Conservation (phyloP, 2,888 invertebrate species). For the Tineola bisselliella region DNA sequence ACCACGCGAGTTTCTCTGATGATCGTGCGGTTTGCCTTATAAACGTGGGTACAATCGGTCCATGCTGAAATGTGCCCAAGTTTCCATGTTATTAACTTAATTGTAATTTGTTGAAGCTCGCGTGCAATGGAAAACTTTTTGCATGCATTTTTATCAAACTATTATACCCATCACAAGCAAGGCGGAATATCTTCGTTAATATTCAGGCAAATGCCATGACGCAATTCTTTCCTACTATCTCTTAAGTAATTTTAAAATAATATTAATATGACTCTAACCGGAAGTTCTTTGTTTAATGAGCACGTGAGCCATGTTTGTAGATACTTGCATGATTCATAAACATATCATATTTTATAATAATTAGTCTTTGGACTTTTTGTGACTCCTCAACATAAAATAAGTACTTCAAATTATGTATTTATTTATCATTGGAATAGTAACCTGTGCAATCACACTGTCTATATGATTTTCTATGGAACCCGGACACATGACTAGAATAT, state of each 20-base stretch:
- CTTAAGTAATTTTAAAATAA: too few relatives aligned
- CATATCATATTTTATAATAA: background rate
- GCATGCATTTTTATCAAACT: too few relatives aligned
- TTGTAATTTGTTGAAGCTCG: background rate
- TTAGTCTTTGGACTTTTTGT: too few relatives aligned
- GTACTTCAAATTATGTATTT: background rate
- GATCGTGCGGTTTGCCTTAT: conserved; percentile 7
- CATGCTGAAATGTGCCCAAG: background rate
- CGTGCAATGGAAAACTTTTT: background rate
- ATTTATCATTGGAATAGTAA: background rate
- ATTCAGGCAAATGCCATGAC: too few relatives aligned
- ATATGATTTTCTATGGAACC: conserved; percentile 3
- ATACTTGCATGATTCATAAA: background rate
- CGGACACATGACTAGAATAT: conserved; percentile 7
- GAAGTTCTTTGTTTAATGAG: background rate
- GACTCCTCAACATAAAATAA: too few relatives aligned
- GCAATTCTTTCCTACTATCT: too few relatives aligned
- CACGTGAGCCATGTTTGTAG: too few relatives aligned
- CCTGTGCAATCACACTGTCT: background rate
- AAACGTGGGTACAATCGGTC: background rate
- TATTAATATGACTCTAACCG: too few relatives aligned
- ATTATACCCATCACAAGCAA: too few relatives aligned
- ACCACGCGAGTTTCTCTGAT: conserved; percentile 11
- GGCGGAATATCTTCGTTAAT: too few relatives aligned
- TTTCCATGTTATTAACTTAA: background rate